Conservation (phyloP, 2,797 vertebrate species). For the Hydrophis major region DNA sequence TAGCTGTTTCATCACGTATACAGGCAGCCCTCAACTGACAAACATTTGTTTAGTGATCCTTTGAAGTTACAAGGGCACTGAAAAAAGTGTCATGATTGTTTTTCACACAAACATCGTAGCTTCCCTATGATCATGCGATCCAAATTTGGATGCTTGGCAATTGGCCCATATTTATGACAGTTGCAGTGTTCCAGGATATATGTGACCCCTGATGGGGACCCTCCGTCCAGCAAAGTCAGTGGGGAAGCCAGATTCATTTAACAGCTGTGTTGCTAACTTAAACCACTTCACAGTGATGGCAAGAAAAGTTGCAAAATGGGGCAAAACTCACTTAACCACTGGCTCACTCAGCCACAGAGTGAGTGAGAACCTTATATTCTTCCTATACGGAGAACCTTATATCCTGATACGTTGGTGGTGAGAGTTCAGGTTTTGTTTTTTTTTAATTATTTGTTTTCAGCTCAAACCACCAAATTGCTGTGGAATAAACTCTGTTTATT, state of each 20-base stretch:
- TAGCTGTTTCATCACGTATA: background rate
- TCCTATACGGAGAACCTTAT: background rate
- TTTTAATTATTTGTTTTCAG: constrained; percentile 2
- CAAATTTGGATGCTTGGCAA: background rate
- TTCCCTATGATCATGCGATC: background rate
- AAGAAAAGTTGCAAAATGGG: background rate
- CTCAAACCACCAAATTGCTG: background rate
- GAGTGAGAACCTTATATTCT: background rate
- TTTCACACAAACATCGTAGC: background rate
- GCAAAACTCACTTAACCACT: background rate
- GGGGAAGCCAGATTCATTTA: background rate
- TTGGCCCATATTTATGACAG: background rate
- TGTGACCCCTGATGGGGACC: background rate
- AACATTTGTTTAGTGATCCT: background rate
- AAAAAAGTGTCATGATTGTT: background rate
- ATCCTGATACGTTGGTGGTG: rapidly evolving
- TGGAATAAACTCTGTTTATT: background rate
- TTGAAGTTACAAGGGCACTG: background rate
- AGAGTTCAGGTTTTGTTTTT: background rate
- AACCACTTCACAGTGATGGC: background rate
- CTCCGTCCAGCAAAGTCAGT: background rate
- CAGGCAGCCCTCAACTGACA: background rate
- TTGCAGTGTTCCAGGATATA: background rate
- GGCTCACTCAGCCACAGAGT: background rate
- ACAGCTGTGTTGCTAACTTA: background rate